phyloP scores from a whole-genome alignment of 2,797 vertebrate genomes.

The Cuculus canorus region DNA sequence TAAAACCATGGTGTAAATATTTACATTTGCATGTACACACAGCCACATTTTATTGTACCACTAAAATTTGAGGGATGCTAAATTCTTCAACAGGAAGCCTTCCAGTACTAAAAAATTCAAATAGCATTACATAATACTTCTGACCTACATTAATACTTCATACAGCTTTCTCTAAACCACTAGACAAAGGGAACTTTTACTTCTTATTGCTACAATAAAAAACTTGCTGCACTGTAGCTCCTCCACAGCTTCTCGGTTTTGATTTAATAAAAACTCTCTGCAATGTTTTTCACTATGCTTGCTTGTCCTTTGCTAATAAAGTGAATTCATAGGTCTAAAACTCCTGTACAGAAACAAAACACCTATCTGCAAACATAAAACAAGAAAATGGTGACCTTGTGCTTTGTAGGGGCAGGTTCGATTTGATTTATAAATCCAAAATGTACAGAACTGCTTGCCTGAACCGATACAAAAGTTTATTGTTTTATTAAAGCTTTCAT shows the following conservation, averaged over 20 bases:
- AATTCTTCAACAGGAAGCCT: not conserved
- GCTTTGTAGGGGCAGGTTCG: not conserved
- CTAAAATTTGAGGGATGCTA: not conserved
- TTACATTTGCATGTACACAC: not conserved
- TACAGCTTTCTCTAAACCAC: not conserved
- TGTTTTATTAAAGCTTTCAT: not conserved
- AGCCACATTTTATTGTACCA: not conserved
- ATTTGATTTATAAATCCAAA: not conserved
- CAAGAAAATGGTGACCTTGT: not conserved
- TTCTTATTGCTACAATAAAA: slow-evolving; percentile 14
- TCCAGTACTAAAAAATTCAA: not conserved
- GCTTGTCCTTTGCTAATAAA: not conserved
- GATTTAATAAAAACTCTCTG: not conserved
- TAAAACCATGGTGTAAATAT: not conserved
- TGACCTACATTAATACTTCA: not conserved
- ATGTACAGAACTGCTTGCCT: not conserved
- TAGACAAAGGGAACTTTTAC: not conserved
- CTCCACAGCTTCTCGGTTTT: not conserved
- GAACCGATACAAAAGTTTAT: not conserved
- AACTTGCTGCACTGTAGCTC: not conserved
- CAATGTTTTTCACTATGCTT: not conserved
- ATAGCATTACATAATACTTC: not conserved
- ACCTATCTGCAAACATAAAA: not conserved
- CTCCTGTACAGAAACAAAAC: not conserved
- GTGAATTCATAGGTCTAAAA: not conserved